A percentile compares a stretch with the other conserved stretches of the same genome.
Conservation (phyloP, 37 sponge, comb jelly and placozoan genomes). For the Halisarca cf. caerulea region DNA sequence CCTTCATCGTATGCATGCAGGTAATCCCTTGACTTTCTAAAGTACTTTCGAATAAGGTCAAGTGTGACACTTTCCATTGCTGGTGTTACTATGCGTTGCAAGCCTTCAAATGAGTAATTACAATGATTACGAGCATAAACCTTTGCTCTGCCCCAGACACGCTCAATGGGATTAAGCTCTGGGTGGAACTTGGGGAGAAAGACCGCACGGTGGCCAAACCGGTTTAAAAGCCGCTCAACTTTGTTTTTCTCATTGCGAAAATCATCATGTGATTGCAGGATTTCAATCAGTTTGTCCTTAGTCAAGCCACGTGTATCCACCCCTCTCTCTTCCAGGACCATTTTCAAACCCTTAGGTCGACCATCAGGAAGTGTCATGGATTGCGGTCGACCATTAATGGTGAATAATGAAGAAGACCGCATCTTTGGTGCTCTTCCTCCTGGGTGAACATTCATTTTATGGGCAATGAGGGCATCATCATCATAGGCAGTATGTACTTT, state of each 20-base stretch:
- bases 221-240: background rate
- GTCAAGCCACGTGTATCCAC: background rate
- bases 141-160: conserved; percentile 28
- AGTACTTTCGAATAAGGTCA: conserved; percentile 32
- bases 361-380: background rate
- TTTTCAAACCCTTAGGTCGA: background rate
- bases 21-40: conserved; percentile 27
- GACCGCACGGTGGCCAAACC: background rate
- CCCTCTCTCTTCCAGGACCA: background rate
- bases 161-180: conserved; percentile 43
- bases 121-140: conserved; percentile 24
- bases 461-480: conserved; percentile 32
- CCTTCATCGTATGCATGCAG: conserved; percentile 30
- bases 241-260: conserved; percentile 7
- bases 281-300: background rate
- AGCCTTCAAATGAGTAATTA: conserved; percentile 30
- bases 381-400: background rate
- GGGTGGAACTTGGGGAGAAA: conserved; percentile 34
- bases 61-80: conserved; percentile 15
- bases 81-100: background rate
- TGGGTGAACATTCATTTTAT: conserved; percentile 33
- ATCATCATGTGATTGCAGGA: background rate
- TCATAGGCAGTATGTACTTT: conserved; percentile 9
- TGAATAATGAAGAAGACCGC: background rate
- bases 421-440: conserved; percentile 29